Evolutionary conservation across 2,797 vertebrate species (phyloP), one percentile per base, ranked within the genome.

Genomic region (Oreochromis mossambicus): DNA sequence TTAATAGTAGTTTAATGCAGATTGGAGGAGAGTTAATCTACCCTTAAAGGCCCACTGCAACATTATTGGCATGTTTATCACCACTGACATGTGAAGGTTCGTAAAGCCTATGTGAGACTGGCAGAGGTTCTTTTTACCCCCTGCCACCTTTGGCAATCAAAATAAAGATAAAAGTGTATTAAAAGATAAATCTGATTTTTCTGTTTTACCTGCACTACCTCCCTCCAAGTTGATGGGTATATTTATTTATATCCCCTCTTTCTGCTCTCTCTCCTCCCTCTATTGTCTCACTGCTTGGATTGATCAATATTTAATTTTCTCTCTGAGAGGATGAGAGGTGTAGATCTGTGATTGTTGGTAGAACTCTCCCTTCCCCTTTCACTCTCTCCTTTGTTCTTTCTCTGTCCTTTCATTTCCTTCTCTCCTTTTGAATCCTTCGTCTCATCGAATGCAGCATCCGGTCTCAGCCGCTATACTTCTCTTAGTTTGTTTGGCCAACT

Each of bases 241-340:
- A 94, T 96, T 94, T 95, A 94, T 96, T 95, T 95, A 90, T 93
- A 87, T 94, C 87, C 86, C 86, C 78, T 85, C 88, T 32, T 87
- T 92, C 85, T 7, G 78, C 89, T 91, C 90, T 95, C 92, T 92
- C 70, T 43, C 54, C 29, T 41, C 76, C 84, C 89, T 84, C 91
- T 91, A 87, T 97, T 96, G 95, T 97, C 96, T 97, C 94, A 88
- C 94, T 91, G 94, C 96, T 93, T 86, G 92, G 79, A 91, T 90
- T 97, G 97, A 97, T 98, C 97, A 97, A 97, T 97, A 97, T 97
- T 98, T 97, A 97, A 98, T 98, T 98, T 98, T 97, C 97, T 97
- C 95, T 86, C 87, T 12, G 95, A 96, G 94, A 96, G 89, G 83
- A 92, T 89, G 89, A 91, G 91, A 91, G 86, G 90, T 87, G 79